Evolutionary conservation across 2,113 vertebrate genomes (phyloP).

Genomic region (Maccullochella peelii): DNA sequence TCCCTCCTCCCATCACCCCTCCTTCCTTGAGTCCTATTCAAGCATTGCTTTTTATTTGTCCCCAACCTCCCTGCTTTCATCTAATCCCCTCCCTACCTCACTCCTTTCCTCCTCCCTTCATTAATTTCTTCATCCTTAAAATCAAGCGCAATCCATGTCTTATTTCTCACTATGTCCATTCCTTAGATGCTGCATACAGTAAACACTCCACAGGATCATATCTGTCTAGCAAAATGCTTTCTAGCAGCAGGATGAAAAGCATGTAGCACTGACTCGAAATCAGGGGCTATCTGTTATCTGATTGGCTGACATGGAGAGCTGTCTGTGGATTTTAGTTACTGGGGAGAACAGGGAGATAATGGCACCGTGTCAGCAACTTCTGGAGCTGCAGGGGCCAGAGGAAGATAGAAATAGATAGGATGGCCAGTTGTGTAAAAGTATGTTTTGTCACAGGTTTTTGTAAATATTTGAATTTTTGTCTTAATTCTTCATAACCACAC

Average conservation of each 20-base stretch:
- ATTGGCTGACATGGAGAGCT: constrained; percentile 74
- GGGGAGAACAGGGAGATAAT: constrained; percentile 75
- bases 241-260: constrained; percentile 68
- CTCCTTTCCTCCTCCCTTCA: not conserved
- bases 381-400: constrained; percentile 45
- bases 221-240: constrained; percentile 66
- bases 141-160: constrained; percentile 1
- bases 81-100: not conserved
- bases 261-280: constrained; percentile 60
- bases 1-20: constrained; percentile 16
- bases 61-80: not conserved
- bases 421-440: not conserved
- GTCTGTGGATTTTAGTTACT: constrained; percentile 78
- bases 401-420: constrained; percentile 17
- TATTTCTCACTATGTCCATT: constrained; percentile 23
- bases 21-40: constrained; percentile 14
- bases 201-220: constrained; percentile 56
- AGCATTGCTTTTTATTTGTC: constrained; percentile 13
- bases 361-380: constrained; percentile 71
- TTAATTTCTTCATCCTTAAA: constrained; percentile 1
- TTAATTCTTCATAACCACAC: not conserved
- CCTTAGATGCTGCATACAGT: constrained; percentile 44
- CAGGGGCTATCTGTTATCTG: constrained; percentile 76
- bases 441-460: constrained; percentile 5
- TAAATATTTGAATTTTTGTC: not conserved